Evolutionary conservation across 2,888 invertebrate species (phyloP).

Genomic region (Octonoba sinensis): DNA sequence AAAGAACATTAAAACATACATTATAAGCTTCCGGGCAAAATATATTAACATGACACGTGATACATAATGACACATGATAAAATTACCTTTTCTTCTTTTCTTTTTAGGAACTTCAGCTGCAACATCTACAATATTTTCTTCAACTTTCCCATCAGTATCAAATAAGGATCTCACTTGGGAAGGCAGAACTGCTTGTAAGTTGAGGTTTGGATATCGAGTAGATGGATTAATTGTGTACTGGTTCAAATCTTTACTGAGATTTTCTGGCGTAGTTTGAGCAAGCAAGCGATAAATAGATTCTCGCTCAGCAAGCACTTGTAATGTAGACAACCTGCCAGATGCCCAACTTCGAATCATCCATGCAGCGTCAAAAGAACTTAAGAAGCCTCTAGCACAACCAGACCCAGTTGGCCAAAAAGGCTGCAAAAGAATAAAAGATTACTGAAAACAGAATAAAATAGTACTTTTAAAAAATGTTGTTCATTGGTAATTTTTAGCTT

Average conservation of each 20-base stretch:
- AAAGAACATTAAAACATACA: too few species aligned
- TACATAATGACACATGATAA: too few species aligned
- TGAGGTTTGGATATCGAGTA: conserved; percentile 74
- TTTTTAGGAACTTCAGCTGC: conserved; percentile 77
- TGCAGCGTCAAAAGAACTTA: conserved; percentile 94
- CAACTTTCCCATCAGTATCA: conserved; percentile 77
- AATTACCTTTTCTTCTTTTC: conserved; percentile 77
- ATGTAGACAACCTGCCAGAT: conserved; percentile 78
- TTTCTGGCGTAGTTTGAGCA: conserved; percentile 97
- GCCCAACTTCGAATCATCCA: conserved; percentile 94
- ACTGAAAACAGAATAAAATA: neutral
- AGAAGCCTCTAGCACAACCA: conserved; percentile 96
- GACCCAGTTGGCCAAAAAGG: conserved; percentile 99
- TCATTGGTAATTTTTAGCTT: neutral
- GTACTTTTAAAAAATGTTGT: neutral
- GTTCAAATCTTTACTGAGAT: conserved; percentile 85
- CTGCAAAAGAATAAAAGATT: conserved; percentile 71
- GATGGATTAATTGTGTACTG: conserved; percentile 77
- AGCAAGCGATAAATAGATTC: conserved; percentile 91
- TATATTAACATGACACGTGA: too few species aligned
- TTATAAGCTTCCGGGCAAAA: too few species aligned
- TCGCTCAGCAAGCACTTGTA: conserved; percentile 87
- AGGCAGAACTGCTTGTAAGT: conserved; percentile 78
- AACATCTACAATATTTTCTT: conserved; percentile 68
- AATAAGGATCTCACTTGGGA: conserved; percentile 75